phyloP scores from a whole-genome alignment of 2,797 vertebrate species.

The Melanotaenia parkinsoni region DNA sequence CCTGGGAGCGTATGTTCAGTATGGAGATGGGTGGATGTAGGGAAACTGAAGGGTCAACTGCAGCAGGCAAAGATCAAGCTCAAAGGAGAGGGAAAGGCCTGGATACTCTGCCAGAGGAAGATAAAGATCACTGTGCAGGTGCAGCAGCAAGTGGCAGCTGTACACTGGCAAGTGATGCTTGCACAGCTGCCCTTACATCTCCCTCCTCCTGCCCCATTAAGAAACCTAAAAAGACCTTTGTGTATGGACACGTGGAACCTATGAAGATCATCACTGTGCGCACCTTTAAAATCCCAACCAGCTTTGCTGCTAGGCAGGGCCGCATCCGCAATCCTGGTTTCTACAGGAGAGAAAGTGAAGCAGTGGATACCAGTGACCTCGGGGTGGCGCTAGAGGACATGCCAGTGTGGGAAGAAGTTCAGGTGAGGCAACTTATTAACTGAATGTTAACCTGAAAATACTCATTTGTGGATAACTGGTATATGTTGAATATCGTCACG shows the following conservation, averaged over 20 bases:
- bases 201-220: slow-evolving; percentile 59
- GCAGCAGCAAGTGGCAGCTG: slow-evolving; percentile 26
- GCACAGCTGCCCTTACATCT: slow-evolving; percentile 25
- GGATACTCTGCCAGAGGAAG: slow-evolving; percentile 42
- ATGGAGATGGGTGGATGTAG: slow-evolving; percentile 88
- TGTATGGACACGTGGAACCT: slow-evolving; percentile 87
- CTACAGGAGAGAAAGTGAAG: slow-evolving; percentile 79
- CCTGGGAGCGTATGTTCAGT: slow-evolving; percentile 93
- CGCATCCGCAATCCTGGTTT: slow-evolving; percentile 87
- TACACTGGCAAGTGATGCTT: slow-evolving; percentile 25
- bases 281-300: slow-evolving; percentile 91
- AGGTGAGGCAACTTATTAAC: slow-evolving; percentile 57
- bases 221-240: slow-evolving; percentile 80
- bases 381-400: slow-evolving; percentile 81
- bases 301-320: slow-evolving; percentile 87
- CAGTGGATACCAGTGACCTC: slow-evolving; percentile 92
- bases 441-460: no score
- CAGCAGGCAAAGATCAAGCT: background rate
- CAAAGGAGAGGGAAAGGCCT: slow-evolving; percentile 15
- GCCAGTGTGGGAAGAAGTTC: slow-evolving; percentile 88
- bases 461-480: no score
- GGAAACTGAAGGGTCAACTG: slow-evolving; percentile 25
- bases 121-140: slow-evolving; percentile 7
- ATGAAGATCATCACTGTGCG: slow-evolving; percentile 91
- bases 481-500: no score